Base-by-base conservation (phyloP, 2,113 vertebrate genomes). In the Dendropsophus ebraccatus region DNA sequence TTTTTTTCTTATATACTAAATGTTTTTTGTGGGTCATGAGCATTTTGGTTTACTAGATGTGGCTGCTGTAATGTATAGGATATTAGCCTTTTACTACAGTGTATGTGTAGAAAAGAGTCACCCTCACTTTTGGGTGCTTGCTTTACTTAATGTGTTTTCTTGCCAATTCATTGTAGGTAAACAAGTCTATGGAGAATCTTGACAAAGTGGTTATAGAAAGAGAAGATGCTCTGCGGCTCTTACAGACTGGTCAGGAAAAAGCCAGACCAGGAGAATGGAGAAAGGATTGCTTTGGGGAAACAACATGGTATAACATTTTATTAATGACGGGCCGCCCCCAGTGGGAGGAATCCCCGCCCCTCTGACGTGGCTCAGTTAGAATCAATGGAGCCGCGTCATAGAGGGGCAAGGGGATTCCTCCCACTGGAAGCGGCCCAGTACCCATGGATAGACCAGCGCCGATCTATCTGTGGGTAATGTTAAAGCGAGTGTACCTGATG, bases 211-310 rank as follows among this genome's bases (percentile, higher is more conserved):
- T 97, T 69, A 92, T 81, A 28, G 98, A 99, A 91, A 93, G 98
- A 87, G 97, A 98, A 89, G 91, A 92, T 60, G 94, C 96, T 4
- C 86, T 99, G 65, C 95, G 98, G 74, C 92, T 99, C 88, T 91
- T 99, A 89, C 97, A 99, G 88, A 99, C 97, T 0, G 98, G 98
- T 73, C 96, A 97, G 84, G 96, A 98, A 89, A 95, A 92, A 13
- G 92, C 92, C 37, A 91, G 93, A 75, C 97, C 98, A 0, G 98
- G 97, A 41, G 96, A 93, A 83, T 98, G 97, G 97, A 96, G 97
- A 90, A 92, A 88, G 13, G 93, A 97, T 87, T 79, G 95, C 87
- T 94, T 99, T 88, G 98, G 98, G 90, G 91, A 93, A 30, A 86
- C 90, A n/a, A 91, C 93, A 91, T 99, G 98, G 98, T 99, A 92